Evolutionary conservation across 2,888 invertebrate genomes (phyloP).

Genomic region (Antitype chi): DNA sequence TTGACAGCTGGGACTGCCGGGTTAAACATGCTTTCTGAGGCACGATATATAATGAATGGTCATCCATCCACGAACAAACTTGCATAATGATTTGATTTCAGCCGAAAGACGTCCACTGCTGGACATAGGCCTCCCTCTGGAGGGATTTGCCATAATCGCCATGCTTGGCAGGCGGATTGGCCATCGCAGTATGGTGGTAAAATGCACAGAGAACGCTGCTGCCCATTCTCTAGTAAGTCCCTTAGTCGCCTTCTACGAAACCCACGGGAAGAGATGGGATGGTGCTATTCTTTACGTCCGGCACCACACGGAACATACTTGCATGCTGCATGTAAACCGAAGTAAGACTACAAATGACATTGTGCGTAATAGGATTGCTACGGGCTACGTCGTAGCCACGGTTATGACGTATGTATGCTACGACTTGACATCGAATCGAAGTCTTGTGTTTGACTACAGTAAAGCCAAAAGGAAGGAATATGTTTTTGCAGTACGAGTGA

Average conservation of each 20-base stretch:
- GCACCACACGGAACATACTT: not conserved
- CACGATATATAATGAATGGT: not conserved
- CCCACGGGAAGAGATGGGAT: no score
- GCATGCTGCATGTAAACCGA: not conserved
- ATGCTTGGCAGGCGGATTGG: no score
- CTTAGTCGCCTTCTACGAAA: no score
- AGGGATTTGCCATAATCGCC: no score
- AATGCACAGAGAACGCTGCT: no score
- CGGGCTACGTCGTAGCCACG: slow-evolving; percentile 2
- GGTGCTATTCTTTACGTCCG: no score
- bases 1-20: not conserved
- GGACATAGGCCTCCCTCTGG: no score
- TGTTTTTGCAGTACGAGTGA: not conserved
- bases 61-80: no score
- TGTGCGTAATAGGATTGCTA: not conserved
- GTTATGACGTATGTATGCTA: slow-evolving; percentile 9
- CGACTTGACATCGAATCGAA: not conserved
- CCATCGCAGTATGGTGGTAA: no score
- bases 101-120: no score
- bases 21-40: not conserved
- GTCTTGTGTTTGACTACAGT: not conserved
- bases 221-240: no score
- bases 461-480: not conserved
- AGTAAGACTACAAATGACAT: not conserved
- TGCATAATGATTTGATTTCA: no score